Percentiles rank a stretch among this genome's conserved stretches.
phyloP scores from a whole-genome alignment of 2,113 vertebrate species.

The Crotalus tigris region DNA sequence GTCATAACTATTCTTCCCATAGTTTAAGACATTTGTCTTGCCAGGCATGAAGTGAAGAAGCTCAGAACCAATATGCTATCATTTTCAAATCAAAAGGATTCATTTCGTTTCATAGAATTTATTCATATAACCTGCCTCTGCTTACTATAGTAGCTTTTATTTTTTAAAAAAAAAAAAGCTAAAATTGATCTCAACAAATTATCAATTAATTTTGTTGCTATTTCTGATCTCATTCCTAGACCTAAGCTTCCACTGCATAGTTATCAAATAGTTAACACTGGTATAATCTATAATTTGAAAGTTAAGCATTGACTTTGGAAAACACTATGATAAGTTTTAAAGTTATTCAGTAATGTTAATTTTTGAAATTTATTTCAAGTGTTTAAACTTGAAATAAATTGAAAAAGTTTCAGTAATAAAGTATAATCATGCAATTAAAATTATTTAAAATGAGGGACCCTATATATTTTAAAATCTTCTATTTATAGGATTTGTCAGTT shows the following conservation, averaged over 20 bases:
- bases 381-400: neutral
- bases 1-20: neutral
- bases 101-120: neutral
- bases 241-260: neutral
- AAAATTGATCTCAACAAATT: neutral
- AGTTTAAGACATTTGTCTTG: neutral
- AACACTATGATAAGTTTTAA: neutral
- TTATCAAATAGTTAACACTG: neutral
- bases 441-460: neutral
- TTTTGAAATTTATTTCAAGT: neutral
- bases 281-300: accelerated
- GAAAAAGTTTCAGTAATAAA: neutral
- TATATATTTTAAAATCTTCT: constrained; percentile 37
- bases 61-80: neutral
- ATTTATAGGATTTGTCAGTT: constrained; percentile 55
- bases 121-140: neutral
- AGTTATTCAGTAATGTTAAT: neutral
- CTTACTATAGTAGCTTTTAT: neutral
- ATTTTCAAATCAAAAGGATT: neutral
- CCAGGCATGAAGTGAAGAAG: neutral
- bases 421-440: neutral
- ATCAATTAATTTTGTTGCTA: neutral
- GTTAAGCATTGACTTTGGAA: neutral
- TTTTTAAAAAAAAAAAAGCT: neutral
- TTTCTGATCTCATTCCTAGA: neutral